Percentiles rank a stretch among this genome's conserved stretches.
Evolutionary conservation across 2,888 invertebrate species (phyloP).

Genomic region (Oegoconia quadripuncta): DNA sequence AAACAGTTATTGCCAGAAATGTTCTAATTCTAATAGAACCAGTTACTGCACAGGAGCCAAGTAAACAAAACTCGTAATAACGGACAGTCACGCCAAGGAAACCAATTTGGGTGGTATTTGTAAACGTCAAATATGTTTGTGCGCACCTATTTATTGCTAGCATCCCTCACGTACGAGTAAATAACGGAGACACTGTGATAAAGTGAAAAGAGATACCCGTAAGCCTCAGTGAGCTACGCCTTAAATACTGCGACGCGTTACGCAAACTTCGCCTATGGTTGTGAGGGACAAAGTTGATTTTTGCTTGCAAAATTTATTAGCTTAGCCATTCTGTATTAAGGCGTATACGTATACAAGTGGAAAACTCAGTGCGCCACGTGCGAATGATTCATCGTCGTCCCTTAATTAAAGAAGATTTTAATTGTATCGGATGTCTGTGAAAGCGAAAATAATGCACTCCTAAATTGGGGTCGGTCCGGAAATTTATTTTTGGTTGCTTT

Average conservation of each 20-base stretch:
- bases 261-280: constrained; percentile 41
- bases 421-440: constrained; percentile 79
- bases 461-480: constrained; percentile 73
- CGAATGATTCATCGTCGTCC: constrained; percentile 77
- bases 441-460: constrained; percentile 79
- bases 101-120: constrained; percentile 75
- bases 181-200: constrained; percentile 76
- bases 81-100: constrained; percentile 70
- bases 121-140: constrained; percentile 77
- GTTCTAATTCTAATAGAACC: constrained; percentile 21
- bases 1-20: no score
- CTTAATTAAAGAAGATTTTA: constrained; percentile 81
- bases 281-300: constrained; percentile 43
- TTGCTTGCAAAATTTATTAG: constrained; percentile 33
- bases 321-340: constrained; percentile 48
- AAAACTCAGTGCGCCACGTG: constrained; percentile 79
- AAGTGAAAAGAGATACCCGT: constrained; percentile 75
- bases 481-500: constrained; percentile 66
- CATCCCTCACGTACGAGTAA: constrained; percentile 77
- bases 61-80: constrained; percentile 69
- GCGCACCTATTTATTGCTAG: constrained; percentile 75
- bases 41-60: constrained; percentile 51
- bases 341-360: constrained; percentile 66
- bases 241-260: constrained; percentile 40
- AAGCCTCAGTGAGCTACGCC: constrained; percentile 47